phyloP scores from a whole-genome alignment of 2,113 vertebrate species.

The Nothobranchius furzeri region DNA sequence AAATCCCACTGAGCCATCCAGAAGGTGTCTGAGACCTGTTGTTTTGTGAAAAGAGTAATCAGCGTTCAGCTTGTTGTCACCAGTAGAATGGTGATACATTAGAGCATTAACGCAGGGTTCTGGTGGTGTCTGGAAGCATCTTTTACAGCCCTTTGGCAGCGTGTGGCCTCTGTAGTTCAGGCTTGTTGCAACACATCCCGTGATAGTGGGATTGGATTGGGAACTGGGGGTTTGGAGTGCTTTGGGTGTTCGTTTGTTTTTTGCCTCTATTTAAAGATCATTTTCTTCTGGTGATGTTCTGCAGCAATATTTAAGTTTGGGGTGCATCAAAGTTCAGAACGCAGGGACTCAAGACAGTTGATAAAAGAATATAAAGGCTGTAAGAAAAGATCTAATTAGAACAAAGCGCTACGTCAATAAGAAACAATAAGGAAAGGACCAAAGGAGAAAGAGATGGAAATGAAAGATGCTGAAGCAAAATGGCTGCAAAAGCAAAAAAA shows the following conservation, averaged over 20 bases:
- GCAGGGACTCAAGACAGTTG: too few relatives aligned
- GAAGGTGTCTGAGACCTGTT: too few relatives aligned
- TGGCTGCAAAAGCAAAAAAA: constrained; percentile 21
- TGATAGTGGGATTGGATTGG: constrained; percentile 4
- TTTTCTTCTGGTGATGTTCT: background rate
- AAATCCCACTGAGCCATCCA: too few relatives aligned
- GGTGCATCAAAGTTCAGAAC: background rate
- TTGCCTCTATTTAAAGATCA: background rate
- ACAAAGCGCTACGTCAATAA: constrained; percentile 5
- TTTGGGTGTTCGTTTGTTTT: background rate
- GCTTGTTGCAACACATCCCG: background rate
- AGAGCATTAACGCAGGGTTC: background rate
- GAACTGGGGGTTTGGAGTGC: background rate
- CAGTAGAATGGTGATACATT: background rate
- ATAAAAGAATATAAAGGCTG: constrained; percentile 4
- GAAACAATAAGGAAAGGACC: background rate
- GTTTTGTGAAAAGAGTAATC: too few relatives aligned
- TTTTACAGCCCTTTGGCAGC: background rate
- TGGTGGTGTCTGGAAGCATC: background rate
- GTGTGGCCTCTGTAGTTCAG: background rate
- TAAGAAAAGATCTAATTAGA: constrained; percentile 1
- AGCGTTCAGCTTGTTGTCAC: too few relatives aligned
- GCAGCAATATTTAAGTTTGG: background rate
- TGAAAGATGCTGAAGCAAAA: background rate
- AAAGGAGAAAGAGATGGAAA: constrained; percentile 8